phyloP scores from a whole-genome alignment of 2,888 invertebrate species.

The Chironomus tentans region DNA sequence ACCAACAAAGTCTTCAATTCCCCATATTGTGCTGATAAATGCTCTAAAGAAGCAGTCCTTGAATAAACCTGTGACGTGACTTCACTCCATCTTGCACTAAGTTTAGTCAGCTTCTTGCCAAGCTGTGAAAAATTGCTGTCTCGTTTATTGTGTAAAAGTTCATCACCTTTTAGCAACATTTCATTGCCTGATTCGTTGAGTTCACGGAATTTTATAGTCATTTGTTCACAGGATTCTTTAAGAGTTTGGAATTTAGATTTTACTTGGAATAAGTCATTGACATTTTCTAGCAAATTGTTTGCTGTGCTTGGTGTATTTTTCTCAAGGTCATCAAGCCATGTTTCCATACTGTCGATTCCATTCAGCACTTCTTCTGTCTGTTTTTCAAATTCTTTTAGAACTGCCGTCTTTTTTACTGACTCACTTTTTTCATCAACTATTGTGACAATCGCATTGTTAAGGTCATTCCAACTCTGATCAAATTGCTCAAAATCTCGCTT shows the following conservation, averaged over 20 bases:
- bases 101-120: slow-evolving; percentile 55
- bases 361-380: slow-evolving; percentile 37
- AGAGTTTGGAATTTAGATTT: slow-evolving; percentile 61
- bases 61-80: slow-evolving; percentile 61
- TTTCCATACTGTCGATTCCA: slow-evolving; percentile 39
- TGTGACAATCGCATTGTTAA: slow-evolving; percentile 39
- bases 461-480: slow-evolving; percentile 41
- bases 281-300: slow-evolving; percentile 50
- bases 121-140: slow-evolving; percentile 48
- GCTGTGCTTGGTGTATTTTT: slow-evolving; percentile 51
- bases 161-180: slow-evolving; percentile 50
- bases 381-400: slow-evolving; percentile 34
- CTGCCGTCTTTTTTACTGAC: slow-evolving; percentile 37
- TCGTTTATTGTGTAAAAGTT: slow-evolving; percentile 32
- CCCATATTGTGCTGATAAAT: slow-evolving; percentile 67
- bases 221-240: slow-evolving; percentile 62
- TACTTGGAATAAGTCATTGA: slow-evolving; percentile 61
- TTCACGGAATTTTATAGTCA: slow-evolving; percentile 55
- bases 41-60: slow-evolving; percentile 55
- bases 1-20: slow-evolving; percentile 71
- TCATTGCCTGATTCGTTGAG: slow-evolving; percentile 63
- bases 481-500: slow-evolving; percentile 40
- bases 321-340: slow-evolving; percentile 57
- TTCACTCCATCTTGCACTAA: slow-evolving; percentile 63
- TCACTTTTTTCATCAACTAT: slow-evolving; percentile 44